Base-by-base conservation (phyloP, 2,113 vertebrate genomes). In the Nothobranchius kuhntae region DNA sequence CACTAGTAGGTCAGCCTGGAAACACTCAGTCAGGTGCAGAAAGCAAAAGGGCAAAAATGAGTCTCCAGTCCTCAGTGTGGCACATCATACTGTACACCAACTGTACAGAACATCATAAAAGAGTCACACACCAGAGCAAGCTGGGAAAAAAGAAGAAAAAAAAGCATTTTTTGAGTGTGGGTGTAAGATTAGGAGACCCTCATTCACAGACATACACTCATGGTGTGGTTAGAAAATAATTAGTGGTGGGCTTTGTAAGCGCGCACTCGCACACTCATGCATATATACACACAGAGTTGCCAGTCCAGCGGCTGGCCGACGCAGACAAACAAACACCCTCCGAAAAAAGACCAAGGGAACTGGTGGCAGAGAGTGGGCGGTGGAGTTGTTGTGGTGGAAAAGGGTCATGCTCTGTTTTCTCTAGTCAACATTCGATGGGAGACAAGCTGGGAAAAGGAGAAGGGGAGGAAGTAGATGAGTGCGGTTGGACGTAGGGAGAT, bases 11-110 rank as follows among this genome's bases (percentile, higher is more conserved):
- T 71, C 68, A 64, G 80, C 61, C 89, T 91, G 92, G 91, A 93
- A 93, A 91, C 65, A 90, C 71, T 80, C 89, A 69, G 91, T 93
- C 90, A 93, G 89, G 89, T 92, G 90, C 87, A 90, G 84, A 86
- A 88, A 89, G 87, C 82, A 35, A 77, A 87, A 81, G 78, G 83
- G 88, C 77, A 89, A 79, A 65, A 68, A 85, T 83, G 58, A 88
- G 83, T 92, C 89, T 92, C 89, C 88, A 90, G 83, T 65, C 79
- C 82, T 77, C 68, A 80, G 30, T 68, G 69, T 65, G 38, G 75
- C 61, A 73, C 75, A 81, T 81, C 78, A 75, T 51, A 71, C 72
- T 83, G 77, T 80, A 71, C 63, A 78, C 58, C 75, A 40, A 64
- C 60, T 68, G 76, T 75, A 74, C 51, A 76, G 65, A 61, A 76